Evolutionary conservation across 1,140 invertebrate species (phyloP), one percentile per base, ranked within the genome.

Genomic region (Diorhabda elongata): DNA sequence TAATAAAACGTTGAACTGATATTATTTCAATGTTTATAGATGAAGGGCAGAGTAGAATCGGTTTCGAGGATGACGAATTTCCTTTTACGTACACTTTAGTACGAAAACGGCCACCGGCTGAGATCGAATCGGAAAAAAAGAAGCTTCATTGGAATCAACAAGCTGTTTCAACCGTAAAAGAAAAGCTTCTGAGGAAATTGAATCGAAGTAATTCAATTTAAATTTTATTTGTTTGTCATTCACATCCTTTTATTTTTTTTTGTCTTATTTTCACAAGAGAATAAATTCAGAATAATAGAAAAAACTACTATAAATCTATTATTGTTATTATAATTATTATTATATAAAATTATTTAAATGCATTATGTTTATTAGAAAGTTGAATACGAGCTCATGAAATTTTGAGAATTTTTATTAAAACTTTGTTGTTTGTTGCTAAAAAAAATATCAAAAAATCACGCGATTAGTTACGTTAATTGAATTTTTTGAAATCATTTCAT

Each of bases 151-250:
- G 75, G 75, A 71, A 59, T 8, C 41, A 61, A 2, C 68, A 61
- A 44, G 75, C 67, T 3, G 58, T 67, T 6, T 70, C 64, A 4
- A 65, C 67, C 41, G 61, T 76, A 42, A 68, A 67, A 59, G 64
- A 71, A 3, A 65, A 58, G 63, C 11, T 76, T 5, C 4, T 26
- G 5, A 58, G 63, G 3, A 61, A 62, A 41, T 4, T 66, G 8
- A 76, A 75, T 69, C 62, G 67, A 58, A 75, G 75, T 76, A 64
- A 75, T 73, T 70, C 44, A 5, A 60, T 45, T 7, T 52, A 3
- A 26, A 2, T 45, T 63, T 6, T 60, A 6, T 60, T 26, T 7
- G n/a, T 56, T 56, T 56, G 6, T 7, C 52, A 56, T 56, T 6
- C 7, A 26, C 58, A 60, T 6, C 7, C 5, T 9, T 26, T 9